Evolutionary conservation across 2,113 vertebrate species (phyloP), one percentile per base, ranked within the genome.

Genomic region (Ammospiza caudacuta): DNA sequence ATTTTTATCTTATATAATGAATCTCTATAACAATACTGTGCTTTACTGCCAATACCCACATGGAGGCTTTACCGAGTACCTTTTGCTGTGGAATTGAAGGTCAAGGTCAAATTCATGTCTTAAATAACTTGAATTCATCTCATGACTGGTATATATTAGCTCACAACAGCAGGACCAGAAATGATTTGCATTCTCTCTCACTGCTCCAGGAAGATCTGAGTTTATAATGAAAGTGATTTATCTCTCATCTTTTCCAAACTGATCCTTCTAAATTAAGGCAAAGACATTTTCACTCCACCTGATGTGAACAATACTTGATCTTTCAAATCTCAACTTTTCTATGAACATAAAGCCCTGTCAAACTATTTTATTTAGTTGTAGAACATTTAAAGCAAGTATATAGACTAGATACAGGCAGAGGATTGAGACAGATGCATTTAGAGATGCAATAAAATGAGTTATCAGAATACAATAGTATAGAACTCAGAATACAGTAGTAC

Each of bases 261-360:
- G 93, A 96, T 95, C 91, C 85, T 90, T 87, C 80, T 89, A 94
- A 96, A 97, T 94, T 90, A 97, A 96, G 94, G 85, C 89, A 94
- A 79, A 94, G 91, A 88, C 69, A 90, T 86, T 97, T 96, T 97
- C 83, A 87, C 54, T 92, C 91, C 44, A 49, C 69, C 74, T 92
- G 82, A 80, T 67, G 76, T 61, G 86, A 94, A 92, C 91, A 96
- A 95, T 93, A 74, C 55, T 85, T 79, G 82, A 89, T 93, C 84
- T 92, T 91, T 93, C 54, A 90, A 92, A 92, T 94, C 61, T 68
- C 57, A 84, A 66, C 79, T 96, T 81, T 94, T 87, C 76, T 70
- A 75, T 87, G 95, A 95, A 81, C 72, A 94, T 0, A 77, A 70
- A 87, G 44, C 39, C 85, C 43, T 87, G 76, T 79, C 62, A 79